A percentile compares a stretch with the other conserved stretches of the same genome.
These are phyloP conservation scores for Brevipalpus yothersi DNA, from an alignment of 1,140 invertebrate species.

Conservation along the genomic window DNA sequence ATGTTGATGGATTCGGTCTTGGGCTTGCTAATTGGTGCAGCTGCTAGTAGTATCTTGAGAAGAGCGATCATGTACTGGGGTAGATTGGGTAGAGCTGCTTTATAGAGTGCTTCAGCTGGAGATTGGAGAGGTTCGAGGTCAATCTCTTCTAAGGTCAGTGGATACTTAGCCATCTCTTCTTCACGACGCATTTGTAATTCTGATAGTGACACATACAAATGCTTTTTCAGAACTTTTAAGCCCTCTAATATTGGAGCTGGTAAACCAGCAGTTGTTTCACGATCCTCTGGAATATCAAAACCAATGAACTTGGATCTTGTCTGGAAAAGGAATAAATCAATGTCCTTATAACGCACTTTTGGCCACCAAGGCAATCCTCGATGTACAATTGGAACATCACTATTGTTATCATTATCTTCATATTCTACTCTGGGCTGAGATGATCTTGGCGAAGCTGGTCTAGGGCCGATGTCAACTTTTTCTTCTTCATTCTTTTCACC, in stretches of 20 bases:
- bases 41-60: conserved; percentile 85
- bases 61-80: conserved; percentile 92
- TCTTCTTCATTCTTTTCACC: conserved; percentile 2
- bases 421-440: conserved; percentile 10
- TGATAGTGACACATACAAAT: conserved; percentile 25
- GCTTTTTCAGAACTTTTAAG: conserved; percentile 56
- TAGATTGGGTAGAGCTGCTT: conserved; percentile 68
- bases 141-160: conserved; percentile 18
- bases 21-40: conserved; percentile 86
- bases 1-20: conserved; percentile 98
- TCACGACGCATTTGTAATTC: conserved; percentile 28
- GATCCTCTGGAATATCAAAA: conserved; percentile 45
- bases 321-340: conserved; percentile 69
- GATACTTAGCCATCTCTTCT: conserved; percentile 26
- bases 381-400: neutral
- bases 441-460: conserved; percentile 12
- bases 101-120: conserved; percentile 63
- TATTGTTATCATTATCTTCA: conserved; percentile 18
- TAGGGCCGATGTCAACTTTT: conserved; percentile 5
- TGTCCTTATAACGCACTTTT: conserved; percentile 80
- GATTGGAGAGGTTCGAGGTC: conserved; percentile 15
- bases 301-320: conserved; percentile 85
- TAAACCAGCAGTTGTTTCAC: conserved; percentile 54
- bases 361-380: conserved; percentile 65
- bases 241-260: conserved; percentile 87